Evolutionary conservation across 2,113 vertebrate species (phyloP).

Genomic region (Conger conger): DNA sequence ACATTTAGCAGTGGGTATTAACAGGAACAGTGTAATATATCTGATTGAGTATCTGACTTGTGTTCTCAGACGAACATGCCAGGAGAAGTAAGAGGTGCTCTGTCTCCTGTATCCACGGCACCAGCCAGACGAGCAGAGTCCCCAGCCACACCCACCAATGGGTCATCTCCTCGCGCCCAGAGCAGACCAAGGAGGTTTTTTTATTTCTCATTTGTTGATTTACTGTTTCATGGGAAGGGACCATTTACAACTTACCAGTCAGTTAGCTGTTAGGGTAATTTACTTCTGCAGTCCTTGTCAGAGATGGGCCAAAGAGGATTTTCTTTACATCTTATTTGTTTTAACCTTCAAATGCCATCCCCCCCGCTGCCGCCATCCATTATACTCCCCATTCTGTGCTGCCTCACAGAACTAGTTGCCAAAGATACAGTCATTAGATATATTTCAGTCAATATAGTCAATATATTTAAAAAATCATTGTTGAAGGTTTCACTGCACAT

Average conservation of each 20-base stretch:
- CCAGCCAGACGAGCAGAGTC: constrained; percentile 19
- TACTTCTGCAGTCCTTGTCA: too few relatives aligned
- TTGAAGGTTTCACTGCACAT: too few relatives aligned
- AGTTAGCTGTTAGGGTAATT: neutral
- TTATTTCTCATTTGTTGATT: neutral
- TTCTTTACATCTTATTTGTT: too few relatives aligned
- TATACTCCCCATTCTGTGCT: too few relatives aligned
- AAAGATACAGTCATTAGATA: too few relatives aligned
- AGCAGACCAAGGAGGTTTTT: constrained; percentile 23
- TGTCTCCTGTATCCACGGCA: neutral
- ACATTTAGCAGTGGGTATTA: neutral
- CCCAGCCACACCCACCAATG: constrained; percentile 1
- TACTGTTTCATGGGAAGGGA: neutral
- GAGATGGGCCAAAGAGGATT: too few relatives aligned
- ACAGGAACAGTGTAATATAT: too few relatives aligned
- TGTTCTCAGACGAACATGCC: neutral
- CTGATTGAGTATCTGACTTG: neutral
- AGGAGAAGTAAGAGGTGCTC: neutral
- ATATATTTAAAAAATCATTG: too few relatives aligned
- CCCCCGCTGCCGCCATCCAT: too few relatives aligned
- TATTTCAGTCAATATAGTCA: too few relatives aligned
- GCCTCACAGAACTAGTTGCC: too few relatives aligned
- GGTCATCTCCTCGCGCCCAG: neutral
- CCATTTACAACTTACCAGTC: neutral
- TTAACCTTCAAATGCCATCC: too few relatives aligned